Base-by-base conservation (phyloP, 2,113 vertebrate species). In the Henicopernis longicauda region DNA sequence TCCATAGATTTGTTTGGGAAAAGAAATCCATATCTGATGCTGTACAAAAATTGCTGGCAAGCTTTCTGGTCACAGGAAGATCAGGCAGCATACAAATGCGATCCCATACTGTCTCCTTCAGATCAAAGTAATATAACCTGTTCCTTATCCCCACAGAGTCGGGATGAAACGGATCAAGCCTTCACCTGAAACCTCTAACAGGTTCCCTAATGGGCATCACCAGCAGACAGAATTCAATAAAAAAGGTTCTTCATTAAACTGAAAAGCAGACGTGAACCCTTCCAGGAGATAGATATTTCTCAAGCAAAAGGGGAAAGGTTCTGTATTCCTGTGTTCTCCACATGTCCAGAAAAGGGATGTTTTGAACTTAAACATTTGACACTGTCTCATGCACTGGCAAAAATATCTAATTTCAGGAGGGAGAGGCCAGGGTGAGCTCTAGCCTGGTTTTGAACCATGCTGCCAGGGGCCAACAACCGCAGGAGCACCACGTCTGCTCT, bases 401-500 rank as follows among this genome's bases (percentile, higher is more conserved):
- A 86, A 85, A 42, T 54, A 49, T 1, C 12, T 29, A 1, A 32
- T 62, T 74, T 82, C 16, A 21, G 19, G 11, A 21, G 18, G 20
- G 10, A 67, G 49, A 82, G 44, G 23, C 63, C 40, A 52, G 29
- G 29, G 14, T 69, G 36, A 94, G 36, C 40, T 69, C 34, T 44
- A 44, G 34, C 44, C 45, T 71, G 17, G 3, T 61, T 89, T 89
- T 83, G 67, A 65, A 17, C 47, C 1, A 0, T 47, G 26, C 47
- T 79, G 38, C 40, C 5, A 1, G 20, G 20, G 34, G 3, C 31
- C 4, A 4, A 11, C 67, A 47, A n/a, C 34, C 1, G 0, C 25
- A 22, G 50, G 38, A 82, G 22, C 26, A 44, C 13, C 11, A 7
- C 29, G 5, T 59, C 54, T 36, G 7, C 34, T 69, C 32, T 50